Conservation (phyloP, 2,797 vertebrate species). For the Hippopotamyrus pictus region DNA sequence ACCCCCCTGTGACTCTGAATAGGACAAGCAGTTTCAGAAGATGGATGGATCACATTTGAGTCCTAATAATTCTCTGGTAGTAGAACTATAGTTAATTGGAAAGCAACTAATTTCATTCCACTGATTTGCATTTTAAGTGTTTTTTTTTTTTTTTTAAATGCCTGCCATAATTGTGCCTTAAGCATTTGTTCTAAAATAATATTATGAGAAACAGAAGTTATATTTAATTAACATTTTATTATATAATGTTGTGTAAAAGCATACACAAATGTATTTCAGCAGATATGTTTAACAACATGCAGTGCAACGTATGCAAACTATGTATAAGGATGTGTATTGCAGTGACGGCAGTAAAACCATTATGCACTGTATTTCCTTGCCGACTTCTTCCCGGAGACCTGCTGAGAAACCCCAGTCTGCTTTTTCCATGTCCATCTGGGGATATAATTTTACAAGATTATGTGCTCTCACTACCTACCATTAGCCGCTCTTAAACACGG, state of each 20-base stretch:
- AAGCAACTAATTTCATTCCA: not conserved
- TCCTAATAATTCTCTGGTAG: not conserved
- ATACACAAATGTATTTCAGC: not conserved
- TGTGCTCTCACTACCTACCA: constrained; percentile 60
- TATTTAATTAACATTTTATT: not conserved
- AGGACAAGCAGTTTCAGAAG: not conserved
- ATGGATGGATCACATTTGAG: not conserved
- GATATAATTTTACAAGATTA: constrained; percentile 57
- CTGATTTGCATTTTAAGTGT: not conserved
- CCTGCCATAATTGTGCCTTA: not conserved
- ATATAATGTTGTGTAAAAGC: not conserved
- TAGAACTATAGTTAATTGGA: not conserved
- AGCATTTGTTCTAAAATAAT: not conserved
- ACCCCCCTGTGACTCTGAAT: not conserved
- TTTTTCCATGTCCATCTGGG: constrained; percentile 44
- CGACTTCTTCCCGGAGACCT: constrained; percentile 20
- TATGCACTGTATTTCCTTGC: constrained; percentile 13
- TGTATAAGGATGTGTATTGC: not conserved
- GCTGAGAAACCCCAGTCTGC: constrained; percentile 33
- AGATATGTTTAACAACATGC: not conserved
- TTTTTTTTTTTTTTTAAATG: not conserved
- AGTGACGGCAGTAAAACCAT: not conserved
- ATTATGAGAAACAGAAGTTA: not conserved
- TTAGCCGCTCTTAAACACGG: constrained; percentile 57
- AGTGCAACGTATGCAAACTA: not conserved